A percentile compares a stretch with the other conserved stretches of the same genome.
These are phyloP conservation scores for Chloebia gouldiae DNA, from an alignment of 2,113 vertebrate genomes.

Conservation along the genomic window DNA sequence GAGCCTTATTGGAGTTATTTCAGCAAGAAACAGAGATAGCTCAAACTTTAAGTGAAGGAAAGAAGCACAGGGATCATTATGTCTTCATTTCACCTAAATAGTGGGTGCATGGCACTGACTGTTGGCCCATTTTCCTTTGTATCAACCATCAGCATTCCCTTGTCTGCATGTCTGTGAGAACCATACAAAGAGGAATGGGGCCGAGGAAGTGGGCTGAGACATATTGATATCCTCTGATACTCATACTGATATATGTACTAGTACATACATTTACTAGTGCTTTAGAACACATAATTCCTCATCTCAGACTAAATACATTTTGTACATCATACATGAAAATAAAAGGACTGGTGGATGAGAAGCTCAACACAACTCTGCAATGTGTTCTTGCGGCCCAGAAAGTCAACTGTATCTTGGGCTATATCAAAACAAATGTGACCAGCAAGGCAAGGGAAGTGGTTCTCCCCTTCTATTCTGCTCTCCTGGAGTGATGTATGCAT, in stretches of 20 bases:
- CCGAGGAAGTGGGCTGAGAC: background rate
- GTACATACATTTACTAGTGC: background rate
- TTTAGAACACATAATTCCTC: background rate
- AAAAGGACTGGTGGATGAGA: background rate
- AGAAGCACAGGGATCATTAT: background rate
- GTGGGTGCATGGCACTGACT: background rate
- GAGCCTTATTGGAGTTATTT: background rate
- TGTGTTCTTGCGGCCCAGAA: background rate
- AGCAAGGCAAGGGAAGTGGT: background rate
- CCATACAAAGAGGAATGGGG: background rate
- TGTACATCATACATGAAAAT: accelerated
- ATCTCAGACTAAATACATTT: background rate
- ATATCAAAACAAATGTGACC: background rate
- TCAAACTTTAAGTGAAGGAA: background rate
- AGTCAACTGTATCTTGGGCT: background rate
- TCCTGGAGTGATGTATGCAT: background rate
- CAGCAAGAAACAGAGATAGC: background rate
- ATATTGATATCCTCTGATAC: background rate
- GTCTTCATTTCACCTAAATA: background rate
- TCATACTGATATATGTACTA: background rate
- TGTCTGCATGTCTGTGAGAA: background rate
- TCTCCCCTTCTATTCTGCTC: background rate
- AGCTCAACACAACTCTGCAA: background rate
- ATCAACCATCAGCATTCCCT: background rate
- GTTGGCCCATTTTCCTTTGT: background rate